These are phyloP conservation scores for Brachyrhaphis roseni DNA, from an alignment of 2,797 vertebrate species.

Conservation along the genomic window DNA sequence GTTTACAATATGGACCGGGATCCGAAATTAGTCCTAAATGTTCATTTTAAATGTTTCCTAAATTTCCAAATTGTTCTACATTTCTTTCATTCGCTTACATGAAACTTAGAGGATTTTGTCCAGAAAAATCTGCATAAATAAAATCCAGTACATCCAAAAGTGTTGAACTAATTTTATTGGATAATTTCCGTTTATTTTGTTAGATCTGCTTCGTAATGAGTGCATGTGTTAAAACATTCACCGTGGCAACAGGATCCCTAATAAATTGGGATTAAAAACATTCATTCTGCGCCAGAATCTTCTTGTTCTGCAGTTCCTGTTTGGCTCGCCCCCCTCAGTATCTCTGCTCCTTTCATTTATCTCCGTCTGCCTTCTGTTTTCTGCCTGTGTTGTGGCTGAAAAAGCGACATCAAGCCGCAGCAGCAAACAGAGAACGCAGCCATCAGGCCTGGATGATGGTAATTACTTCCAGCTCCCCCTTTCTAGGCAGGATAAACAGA, in stretches of 20 bases:
- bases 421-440: conserved; percentile 3
- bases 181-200: background rate
- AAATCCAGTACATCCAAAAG: background rate
- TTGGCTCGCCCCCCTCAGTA: background rate
- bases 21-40: background rate
- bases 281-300: background rate
- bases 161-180: background rate
- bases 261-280: background rate
- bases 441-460: conserved; percentile 15
- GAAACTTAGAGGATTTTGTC: background rate
- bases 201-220: background rate
- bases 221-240: background rate
- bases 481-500: conserved; percentile 6
- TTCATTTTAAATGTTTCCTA: background rate
- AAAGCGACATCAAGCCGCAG: conserved; percentile 10
- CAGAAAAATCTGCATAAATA: background rate
- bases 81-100: background rate
- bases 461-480: conserved; percentile 14
- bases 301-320: background rate
- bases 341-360: conserved; percentile 1
- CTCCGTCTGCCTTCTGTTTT: background rate
- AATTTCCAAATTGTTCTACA: background rate
- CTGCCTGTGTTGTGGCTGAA: conserved; percentile 8
- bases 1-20: background rate
- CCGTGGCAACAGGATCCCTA: background rate